Percentiles rank a stretch among this genome's conserved stretches.
Conservation (phyloP, 2,888 invertebrate genomes). For the Elmis aenea region DNA sequence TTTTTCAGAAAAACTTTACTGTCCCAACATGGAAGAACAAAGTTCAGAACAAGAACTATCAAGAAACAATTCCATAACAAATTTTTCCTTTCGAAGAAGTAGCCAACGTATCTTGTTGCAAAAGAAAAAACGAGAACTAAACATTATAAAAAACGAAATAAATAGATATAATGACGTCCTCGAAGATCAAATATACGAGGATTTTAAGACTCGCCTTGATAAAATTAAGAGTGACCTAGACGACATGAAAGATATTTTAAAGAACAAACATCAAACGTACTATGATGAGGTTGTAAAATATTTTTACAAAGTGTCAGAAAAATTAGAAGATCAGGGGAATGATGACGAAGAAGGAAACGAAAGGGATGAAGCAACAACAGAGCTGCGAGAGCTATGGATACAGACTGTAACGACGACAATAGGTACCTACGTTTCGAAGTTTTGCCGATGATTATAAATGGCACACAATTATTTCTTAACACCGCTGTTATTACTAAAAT, state of each 20-base stretch:
- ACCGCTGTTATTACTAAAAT: too few relatives aligned
- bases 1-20: too few relatives aligned
- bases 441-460: too few relatives aligned
- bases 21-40: too few relatives aligned
- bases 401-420: too few relatives aligned
- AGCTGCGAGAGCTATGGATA: too few relatives aligned
- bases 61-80: neutral
- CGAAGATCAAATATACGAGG: neutral
- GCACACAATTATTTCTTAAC: too few relatives aligned
- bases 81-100: neutral
- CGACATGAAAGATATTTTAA: neutral
- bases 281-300: neutral
- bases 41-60: too few relatives aligned
- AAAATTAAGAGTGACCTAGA: conserved; percentile 6
- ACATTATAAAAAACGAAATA: conserved; percentile 5
- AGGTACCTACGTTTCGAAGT: too few relatives aligned
- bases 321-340: neutral
- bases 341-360: neutral
- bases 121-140: too few relatives aligned
- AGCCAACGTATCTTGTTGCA: too few relatives aligned
- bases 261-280: neutral
- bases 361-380: too few relatives aligned
- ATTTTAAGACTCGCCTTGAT: conserved; percentile 4
- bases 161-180: conserved; percentile 3
- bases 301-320: neutral